Base-by-base conservation (phyloP, 2,888 invertebrate species). In the Leucophora obtusa region DNA sequence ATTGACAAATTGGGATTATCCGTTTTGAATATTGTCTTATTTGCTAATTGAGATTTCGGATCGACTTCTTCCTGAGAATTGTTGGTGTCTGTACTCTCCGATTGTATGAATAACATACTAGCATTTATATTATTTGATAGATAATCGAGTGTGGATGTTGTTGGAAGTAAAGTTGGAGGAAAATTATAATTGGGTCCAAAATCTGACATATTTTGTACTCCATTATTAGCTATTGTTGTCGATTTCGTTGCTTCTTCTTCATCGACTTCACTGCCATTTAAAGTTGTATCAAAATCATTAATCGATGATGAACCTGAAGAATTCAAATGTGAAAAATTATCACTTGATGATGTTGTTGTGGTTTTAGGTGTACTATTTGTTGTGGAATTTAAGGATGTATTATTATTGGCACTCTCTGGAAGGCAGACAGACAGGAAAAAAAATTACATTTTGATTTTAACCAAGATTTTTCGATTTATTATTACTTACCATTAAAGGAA, bases 1-100 rank as follows among this genome's bases (percentile, higher is more conserved):
- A 90, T 90, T 90, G 90, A 89, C 89, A 89, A 87, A 84, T 90
- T 86, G 82, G 90, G 90, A 85, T 90, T 89, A 87, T 88, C 87
- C 73, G 84, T 86, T 84, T 88, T 89, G 70, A 90, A 90, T 89
- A 90, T 89, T 87, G 90, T 89, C 87, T 89, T 90, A 85, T 88
- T 89, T 72, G 90, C 89, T 86, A 90, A 84, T 83, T 88, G 88
- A 47, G 90, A 89, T 85, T 90, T 90, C 8, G 89, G 89, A 84
- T 90, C 89, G 38, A 89, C 89, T 83, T 90, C 90, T 65, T 90
- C 89, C 83, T 89, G 88, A 17, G 89, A 87, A 74, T 87, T 86
- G 69, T 89, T 88, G 18, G 87, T 88, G 47, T 90, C 89, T 4
- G 86, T 88, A 77, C 89, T 89, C 81, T 89, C 89, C 0, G 90